Base-by-base conservation (phyloP, 2,888 invertebrate species). In the Dendrolimus houi region DNA sequence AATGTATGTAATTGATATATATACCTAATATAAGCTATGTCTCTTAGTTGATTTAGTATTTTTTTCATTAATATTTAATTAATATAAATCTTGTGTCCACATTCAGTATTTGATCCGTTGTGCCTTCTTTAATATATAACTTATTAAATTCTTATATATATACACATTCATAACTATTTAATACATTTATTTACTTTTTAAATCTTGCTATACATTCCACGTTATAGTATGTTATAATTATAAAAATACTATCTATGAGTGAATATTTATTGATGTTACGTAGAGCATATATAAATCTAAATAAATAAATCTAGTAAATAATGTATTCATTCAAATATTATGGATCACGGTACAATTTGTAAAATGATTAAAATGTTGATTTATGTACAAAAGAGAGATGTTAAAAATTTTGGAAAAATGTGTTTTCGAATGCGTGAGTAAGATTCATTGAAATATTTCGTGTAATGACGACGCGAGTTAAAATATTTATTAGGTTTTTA, bases 81-180 rank as follows among this genome's bases (percentile, higher is more conserved):
- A 29, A 29, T 29, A 29, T 29, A 29, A 6, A 29, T 29, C 29
- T 29, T 29, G 29, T 29, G 29, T 29, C 29, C 29, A 29, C 6
- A 29, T 29, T 29, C 29, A 29, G 29, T 29, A 29, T 69, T 71
- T 70, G 64, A 69, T 81, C 74, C 70, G 70, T 75, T 73, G 83
- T 83, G 83, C 83, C 82, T 83, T 83, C 71, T 75, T 82, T 57
- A 60, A 61, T 56, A 56, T 53, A 56, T 42, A 41, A 53, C 14
- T 41, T 56, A 53, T 13, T 14, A 54, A 47, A 54, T 41, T 29
- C 29, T 47, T 58, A 54, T 40, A 7, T 56, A 56, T 55, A 10
- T 41, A 29, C 29, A 29, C 29, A 54, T 58, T 58, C 52, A 53
- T 53, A 12, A 53, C 1, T n/a, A 40, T 56, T 55, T 9, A 57